Conservation (phyloP, 2,797 vertebrate species). For the Cyprinodon diabolis region DNA sequence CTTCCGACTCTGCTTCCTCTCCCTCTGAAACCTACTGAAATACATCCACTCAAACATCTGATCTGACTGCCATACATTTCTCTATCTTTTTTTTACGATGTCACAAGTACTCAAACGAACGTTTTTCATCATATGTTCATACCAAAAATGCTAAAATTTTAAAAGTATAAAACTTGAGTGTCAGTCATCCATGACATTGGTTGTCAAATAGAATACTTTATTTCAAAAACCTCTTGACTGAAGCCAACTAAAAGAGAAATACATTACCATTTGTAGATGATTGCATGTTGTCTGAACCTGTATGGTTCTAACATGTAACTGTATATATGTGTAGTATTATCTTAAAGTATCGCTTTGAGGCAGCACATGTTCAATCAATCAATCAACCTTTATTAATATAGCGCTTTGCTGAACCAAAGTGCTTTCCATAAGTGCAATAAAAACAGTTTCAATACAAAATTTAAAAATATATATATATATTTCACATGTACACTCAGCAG, state of each 20-base stretch:
- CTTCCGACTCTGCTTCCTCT: no score
- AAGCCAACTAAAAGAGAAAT: background rate
- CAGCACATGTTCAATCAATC: background rate
- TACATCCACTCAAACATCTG: no score
- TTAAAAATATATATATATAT: no score
- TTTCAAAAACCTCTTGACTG: background rate
- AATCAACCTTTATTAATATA: no score
- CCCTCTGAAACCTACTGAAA: no score
- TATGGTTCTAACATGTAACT: background rate
- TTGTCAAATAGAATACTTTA: background rate
- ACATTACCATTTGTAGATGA: background rate
- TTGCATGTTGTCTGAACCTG: background rate
- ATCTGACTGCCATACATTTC: no score
- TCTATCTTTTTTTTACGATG: no score
- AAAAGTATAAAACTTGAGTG: no score
- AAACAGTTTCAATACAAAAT: no score
- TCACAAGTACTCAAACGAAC: background rate
- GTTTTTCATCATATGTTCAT: background rate
- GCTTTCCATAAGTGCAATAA: no score
- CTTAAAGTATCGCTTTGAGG: background rate
- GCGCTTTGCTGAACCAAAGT: no score
- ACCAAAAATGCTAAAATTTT: background rate
- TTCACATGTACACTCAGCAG: no score
- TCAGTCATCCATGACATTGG: background rate
- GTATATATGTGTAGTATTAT: background rate